Evolutionary conservation across 2,797 vertebrate species (phyloP).

Genomic region (Cyprinodon diabolis): DNA sequence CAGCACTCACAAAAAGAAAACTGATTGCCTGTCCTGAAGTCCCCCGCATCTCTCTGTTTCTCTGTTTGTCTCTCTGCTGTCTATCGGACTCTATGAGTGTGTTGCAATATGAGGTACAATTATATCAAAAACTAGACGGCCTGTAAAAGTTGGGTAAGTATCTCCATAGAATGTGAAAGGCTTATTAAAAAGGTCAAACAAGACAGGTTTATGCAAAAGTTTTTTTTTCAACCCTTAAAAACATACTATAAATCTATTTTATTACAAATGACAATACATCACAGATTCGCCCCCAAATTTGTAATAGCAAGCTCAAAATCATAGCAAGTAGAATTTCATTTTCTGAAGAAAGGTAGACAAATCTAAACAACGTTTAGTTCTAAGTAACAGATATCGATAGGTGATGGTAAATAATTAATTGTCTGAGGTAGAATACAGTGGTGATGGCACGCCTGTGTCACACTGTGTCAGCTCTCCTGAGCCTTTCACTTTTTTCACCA

Average conservation of each 20-base stretch:
- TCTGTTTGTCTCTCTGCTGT: constrained; percentile 39
- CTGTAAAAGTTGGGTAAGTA: constrained; percentile 3
- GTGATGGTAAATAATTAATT: background rate
- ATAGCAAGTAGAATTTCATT: background rate
- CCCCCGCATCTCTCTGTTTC: constrained; percentile 56
- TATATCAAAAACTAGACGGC: constrained; percentile 70
- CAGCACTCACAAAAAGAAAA: constrained; percentile 89
- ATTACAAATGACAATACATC: background rate
- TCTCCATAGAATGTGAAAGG: constrained; percentile 6
- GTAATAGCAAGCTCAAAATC: background rate
- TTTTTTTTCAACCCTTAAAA: background rate
- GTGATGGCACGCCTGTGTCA: background rate
- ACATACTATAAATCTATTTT: background rate
- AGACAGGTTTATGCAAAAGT: background rate
- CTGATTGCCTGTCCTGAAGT: constrained; percentile 82
- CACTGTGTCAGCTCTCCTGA: background rate
- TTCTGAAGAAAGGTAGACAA: background rate
- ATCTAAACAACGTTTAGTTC: background rate
- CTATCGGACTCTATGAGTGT: constrained; percentile 39
- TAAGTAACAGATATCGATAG: background rate
- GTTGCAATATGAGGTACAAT: constrained; percentile 35
- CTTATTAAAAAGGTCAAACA: constrained; percentile 5
- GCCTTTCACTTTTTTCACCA: background rate
- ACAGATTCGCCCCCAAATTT: background rate
- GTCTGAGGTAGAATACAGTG: background rate